Evolutionary conservation across 2,888 invertebrate genomes (phyloP).

Genomic region (Liposcelis brunnea): DNA sequence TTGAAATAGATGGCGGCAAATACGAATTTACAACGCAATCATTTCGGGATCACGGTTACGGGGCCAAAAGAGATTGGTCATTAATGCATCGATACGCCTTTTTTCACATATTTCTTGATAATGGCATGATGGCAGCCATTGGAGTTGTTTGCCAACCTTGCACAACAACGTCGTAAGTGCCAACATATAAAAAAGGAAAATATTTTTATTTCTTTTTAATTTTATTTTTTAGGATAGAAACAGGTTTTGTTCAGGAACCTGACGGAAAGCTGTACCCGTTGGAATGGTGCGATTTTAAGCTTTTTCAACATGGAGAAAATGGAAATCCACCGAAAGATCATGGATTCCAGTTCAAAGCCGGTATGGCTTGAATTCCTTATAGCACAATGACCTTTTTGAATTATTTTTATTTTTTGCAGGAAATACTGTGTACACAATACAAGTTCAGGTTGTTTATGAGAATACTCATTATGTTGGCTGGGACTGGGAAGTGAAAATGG

Average conservation of each 20-base stretch:
- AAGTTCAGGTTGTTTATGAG: conserved; percentile 40
- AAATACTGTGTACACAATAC: conserved; percentile 35
- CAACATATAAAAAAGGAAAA: conserved; percentile 13
- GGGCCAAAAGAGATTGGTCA: conserved; percentile 40
- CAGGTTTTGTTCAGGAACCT: conserved; percentile 40
- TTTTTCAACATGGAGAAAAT: conserved; percentile 51
- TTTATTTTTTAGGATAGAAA: conserved; percentile 37
- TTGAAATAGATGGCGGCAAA: conserved; percentile 35
- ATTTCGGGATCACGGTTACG: conserved; percentile 66
- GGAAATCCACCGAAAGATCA: conserved; percentile 44
- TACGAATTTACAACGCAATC: conserved; percentile 32
- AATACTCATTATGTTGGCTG: conserved; percentile 46
- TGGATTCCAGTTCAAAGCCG: conserved; percentile 43
- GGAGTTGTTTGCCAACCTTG: conserved; percentile 62
- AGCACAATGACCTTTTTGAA: no score
- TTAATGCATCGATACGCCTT: conserved; percentile 61
- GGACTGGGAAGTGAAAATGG: conserved; percentile 48
- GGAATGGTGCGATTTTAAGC: conserved; percentile 39
- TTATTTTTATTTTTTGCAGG: conserved; percentile 21
- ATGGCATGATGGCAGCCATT: conserved; percentile 48
- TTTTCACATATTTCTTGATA: conserved; percentile 54
- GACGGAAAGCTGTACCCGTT: conserved; percentile 36
- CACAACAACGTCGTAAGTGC: conserved; percentile 33
- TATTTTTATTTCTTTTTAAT: neutral
- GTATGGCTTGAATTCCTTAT: no score